These are phyloP conservation scores for Parapsyche elsis DNA, from an alignment of 1,140 invertebrate genomes.

Conservation along the genomic window DNA sequence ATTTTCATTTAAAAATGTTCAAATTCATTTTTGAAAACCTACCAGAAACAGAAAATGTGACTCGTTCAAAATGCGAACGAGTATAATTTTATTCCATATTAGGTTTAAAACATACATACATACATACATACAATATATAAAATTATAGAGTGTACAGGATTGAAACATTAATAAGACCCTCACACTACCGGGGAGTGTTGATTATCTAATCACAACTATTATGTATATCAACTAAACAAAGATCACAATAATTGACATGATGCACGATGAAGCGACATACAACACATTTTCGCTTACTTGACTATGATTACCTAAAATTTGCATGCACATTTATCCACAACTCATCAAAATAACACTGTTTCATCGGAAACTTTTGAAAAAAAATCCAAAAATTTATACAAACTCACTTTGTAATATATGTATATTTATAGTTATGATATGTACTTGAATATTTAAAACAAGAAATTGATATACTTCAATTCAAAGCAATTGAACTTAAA, in stretches of 20 bases:
- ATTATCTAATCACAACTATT: slow-evolving; percentile 54
- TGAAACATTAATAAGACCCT: slow-evolving; percentile 42
- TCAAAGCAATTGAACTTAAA: slow-evolving; percentile 5
- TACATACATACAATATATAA: too few relatives aligned
- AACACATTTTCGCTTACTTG: slow-evolving; percentile 40
- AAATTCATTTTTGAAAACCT: too few relatives aligned
- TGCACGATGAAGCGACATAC: slow-evolving; percentile 55
- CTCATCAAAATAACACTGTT: neutral
- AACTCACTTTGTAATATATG: too few relatives aligned
- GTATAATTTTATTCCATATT: too few relatives aligned
- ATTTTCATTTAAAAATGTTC: neutral
- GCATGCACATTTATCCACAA: neutral
- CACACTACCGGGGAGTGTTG: slow-evolving; percentile 54
- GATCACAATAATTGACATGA: slow-evolving; percentile 57
- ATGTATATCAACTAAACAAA: slow-evolving; percentile 49
- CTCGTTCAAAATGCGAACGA: too few relatives aligned
- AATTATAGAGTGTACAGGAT: too few relatives aligned
- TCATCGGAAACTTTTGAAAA: too few relatives aligned
- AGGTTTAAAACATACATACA: too few relatives aligned
- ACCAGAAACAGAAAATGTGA: too few relatives aligned
- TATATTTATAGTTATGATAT: too few relatives aligned
- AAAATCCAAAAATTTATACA: too few relatives aligned
- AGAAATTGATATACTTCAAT: neutral
- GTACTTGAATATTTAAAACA: too few relatives aligned
- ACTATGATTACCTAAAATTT: slow-evolving; percentile 18